Conservation (phyloP, 2,888 invertebrate genomes). For the Ormyrus labotus region DNA sequence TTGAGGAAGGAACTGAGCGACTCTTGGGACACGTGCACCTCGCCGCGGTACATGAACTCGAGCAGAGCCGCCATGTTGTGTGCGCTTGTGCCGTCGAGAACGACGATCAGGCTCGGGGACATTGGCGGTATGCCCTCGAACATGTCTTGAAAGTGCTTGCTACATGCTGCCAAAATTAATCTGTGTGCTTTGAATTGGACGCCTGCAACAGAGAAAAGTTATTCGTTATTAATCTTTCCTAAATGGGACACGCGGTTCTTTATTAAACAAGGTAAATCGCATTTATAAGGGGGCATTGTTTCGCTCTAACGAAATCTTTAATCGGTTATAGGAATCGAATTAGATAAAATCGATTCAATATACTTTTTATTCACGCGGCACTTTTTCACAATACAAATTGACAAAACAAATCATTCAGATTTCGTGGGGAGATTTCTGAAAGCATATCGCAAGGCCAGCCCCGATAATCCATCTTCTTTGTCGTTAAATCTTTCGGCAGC, state of each 20-base stretch:
- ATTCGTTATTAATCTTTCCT: too few relatives aligned
- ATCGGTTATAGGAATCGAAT: too few relatives aligned
- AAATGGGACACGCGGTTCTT: too few relatives aligned
- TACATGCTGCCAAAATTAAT: constrained; percentile 93
- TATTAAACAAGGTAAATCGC: too few relatives aligned
- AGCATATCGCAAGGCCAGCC: constrained; percentile 3
- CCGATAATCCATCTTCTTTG: constrained; percentile 26
- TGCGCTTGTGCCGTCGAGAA: constrained; percentile 92
- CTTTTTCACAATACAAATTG: too few relatives aligned
- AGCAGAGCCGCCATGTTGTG: constrained; percentile 93
- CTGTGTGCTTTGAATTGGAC: constrained; percentile 94
- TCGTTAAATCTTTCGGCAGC: constrained; percentile 9
- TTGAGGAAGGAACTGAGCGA: constrained; percentile 93
- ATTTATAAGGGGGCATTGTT: too few relatives aligned
- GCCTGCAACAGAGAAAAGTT: constrained; percentile 79
- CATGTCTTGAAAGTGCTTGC: constrained; percentile 93
- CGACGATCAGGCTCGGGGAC: constrained; percentile 89
- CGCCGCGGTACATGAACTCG: constrained; percentile 96
- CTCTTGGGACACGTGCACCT: constrained; percentile 94
- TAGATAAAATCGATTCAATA: too few relatives aligned
- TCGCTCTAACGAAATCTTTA: too few relatives aligned
- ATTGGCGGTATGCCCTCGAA: constrained; percentile 91
- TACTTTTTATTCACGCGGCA: too few relatives aligned
- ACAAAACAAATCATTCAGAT: constrained; percentile 21
- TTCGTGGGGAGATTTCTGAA: constrained; percentile 1